Base-by-base conservation (phyloP, 2,888 invertebrate genomes). In the Cheilosia scutellata region DNA sequence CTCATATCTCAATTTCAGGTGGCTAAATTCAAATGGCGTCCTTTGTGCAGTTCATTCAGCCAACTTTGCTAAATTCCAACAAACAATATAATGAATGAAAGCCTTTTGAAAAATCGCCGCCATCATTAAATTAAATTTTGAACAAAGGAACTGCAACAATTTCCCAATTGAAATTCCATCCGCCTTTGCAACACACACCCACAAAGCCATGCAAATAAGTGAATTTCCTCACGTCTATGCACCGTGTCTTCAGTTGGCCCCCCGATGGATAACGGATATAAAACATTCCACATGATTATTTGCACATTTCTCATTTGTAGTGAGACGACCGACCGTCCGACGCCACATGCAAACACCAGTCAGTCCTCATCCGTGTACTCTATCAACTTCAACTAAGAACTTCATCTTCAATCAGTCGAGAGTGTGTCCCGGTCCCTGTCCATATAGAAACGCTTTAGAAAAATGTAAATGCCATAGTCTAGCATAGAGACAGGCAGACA, bases 231-330 rank as follows among this genome's bases (percentile, higher is more conserved):
- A 58, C 51, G 65, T 31, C 31, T 44, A 72, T 82, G 44, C 57
- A 58, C 49, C 27, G 47, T 16, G 11, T 33, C 33, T n/a, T 44
- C 42, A n/a, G 13, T 37, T 44, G 51, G 29, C 31, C 40, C 47
- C 44, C 47, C 47, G 16, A 63, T 57, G 72, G 55, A 75, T 70
- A 62, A 47, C 72, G 40, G 74, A 65, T 75, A 65, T 65, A 70
- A 20, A 84, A 58, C 60, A 80, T 75, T 84, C 75, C 47, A 75
- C 68, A 80, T 49, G 80, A 80, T 75, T 80, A 84, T 84, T 80
- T 84, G 58, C 70, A 75, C 79, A 80, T 84, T 70, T 83, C 57
- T 79, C 74, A 58, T 49, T 44, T 47, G 20, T 25, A 29, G 44
- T 25, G 27, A 60, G 63, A 58, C 68, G 68, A 37, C 66, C 47